phyloP scores from a whole-genome alignment of 1,140 invertebrate species.

The Brachionus manjavacas region DNA sequence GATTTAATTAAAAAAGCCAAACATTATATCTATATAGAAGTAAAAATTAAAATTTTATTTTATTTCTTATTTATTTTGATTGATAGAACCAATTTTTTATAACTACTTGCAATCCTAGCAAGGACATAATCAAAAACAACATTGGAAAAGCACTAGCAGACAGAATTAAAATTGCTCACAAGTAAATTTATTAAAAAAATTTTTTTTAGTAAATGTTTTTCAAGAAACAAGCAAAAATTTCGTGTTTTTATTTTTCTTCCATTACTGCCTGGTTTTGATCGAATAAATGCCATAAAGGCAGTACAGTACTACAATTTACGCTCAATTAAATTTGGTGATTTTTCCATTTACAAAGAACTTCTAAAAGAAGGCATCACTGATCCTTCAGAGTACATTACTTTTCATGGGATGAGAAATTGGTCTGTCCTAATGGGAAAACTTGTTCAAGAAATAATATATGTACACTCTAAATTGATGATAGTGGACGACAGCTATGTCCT shows the following conservation, averaged over 20 bases:
- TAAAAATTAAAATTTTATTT: neutral
- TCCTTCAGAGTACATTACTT: slow-evolving; percentile 83
- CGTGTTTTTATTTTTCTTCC: slow-evolving; percentile 90
- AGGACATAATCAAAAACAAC: slow-evolving; percentile 17
- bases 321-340: slow-evolving; percentile 70
- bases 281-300: slow-evolving; percentile 80
- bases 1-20: slow-evolving; percentile 82
- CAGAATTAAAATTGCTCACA: slow-evolving; percentile 16
- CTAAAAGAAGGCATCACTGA: slow-evolving; percentile 65
- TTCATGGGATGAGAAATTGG: slow-evolving; percentile 84
- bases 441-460: slow-evolving; percentile 47
- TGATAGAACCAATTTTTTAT: slow-evolving; percentile 90
- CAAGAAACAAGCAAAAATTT: slow-evolving; percentile 64
- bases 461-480: slow-evolving; percentile 77
- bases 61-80: neutral
- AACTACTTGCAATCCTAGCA: slow-evolving; percentile 49
- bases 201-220: neutral
- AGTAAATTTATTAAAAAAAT: slow-evolving; percentile 14
- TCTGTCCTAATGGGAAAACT: slow-evolving; percentile 73
- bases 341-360: slow-evolving; percentile 59
- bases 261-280: slow-evolving; percentile 86
- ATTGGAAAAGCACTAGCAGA: slow-evolving; percentile 26
- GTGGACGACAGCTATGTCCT: slow-evolving; percentile 70
- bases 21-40: slow-evolving; percentile 88
- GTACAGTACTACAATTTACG: slow-evolving; percentile 90